Base-by-base conservation (phyloP, 2,888 invertebrate species). In the Sarcophaga subvicina region DNA sequence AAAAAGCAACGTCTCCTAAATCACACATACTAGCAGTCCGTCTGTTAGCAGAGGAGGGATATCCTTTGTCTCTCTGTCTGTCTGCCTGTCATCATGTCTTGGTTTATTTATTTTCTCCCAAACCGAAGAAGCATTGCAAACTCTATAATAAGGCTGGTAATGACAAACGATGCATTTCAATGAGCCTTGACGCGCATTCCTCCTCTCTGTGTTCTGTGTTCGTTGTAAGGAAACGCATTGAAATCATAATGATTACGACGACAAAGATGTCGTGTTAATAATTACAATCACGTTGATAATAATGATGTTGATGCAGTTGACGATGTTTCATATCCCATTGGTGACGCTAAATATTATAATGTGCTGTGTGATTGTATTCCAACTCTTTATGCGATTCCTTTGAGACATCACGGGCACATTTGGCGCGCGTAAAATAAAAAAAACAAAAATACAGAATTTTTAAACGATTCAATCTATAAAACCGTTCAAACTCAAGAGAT, bases 101-200 rank as follows among this genome's bases (percentile, higher is more conserved):
- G 49, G 45, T 22, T 60, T 71, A 67, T 75, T 66, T 27, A 37
- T 79, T 83, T 73, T 63, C 69, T 62, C 69, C 73, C 22, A 72
- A 73, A 80, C 63, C 77, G 67, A 67, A 79, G 37, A 75, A 81
- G 60, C 22, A 64, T 22, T 22, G 22, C 22, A 49, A 17, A 4
- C 54, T 54, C 12, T 70, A 66, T 82, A 84, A 87, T 87, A 87
- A 82, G 87, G 75, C 84, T 81, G 81, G 22, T 84, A 82, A 82
- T 84, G 84, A 87, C 84, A 84, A 27, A 81, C 79, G 81, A 87
- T 87, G 87, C 87, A 84, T 87, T 87, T 87, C 79, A 87, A 87
- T 87, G 81, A 87, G 84, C 71, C 81, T 76, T 84, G 81, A 76
- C 62, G 82, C 66, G 1, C 4, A 54, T 14, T 54, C 4, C 54